Evolutionary conservation across 2,113 vertebrate species (phyloP), one percentile per base, ranked within the genome.

Genomic region (Aix galericulata): DNA sequence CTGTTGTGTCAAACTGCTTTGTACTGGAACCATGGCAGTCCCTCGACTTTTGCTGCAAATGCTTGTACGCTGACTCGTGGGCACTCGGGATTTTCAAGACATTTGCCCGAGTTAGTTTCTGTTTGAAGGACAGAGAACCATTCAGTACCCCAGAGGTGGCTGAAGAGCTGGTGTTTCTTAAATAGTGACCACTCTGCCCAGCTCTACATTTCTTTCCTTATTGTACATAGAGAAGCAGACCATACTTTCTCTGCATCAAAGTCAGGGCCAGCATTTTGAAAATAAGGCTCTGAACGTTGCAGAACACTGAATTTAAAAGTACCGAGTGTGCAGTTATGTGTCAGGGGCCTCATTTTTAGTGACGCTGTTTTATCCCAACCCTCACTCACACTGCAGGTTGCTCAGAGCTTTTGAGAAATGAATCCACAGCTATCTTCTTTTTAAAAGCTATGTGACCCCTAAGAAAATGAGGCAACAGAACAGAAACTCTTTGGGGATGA

Each of bases 381-480:
- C 78, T 44, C 9, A 56, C 15, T 72, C 52, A 86, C 6, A 23
- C 17, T 31, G 22, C 60, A 92, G 59, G 23, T 18, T 74, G 68
- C 73, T 77, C 52, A 58, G 46, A 7, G 42, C 62, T 78, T 86
- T 52, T 52, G 62, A 66, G 53, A 93, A 87, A 72, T 7, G 6
- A 90, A 86, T 48, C 42, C 34, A 74, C 25, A 50, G 12, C 6
- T n/a, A 42, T 62, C 81, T 91, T 60, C 34, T 34, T 82, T 92
- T 69, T 44, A 74, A 90, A 94, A 88, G 50, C 40, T 91, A 58
- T 58, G 69, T 27, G 44, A 67, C 18, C 25, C 36, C 53, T n/a
- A 82, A 69, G 58, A 92, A 93, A 91, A 82, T 1, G 6, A 77
- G 38, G 53, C n/a, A 91, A 87, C 6, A 79, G 36, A 73, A 82